phyloP scores from a whole-genome alignment of 2,888 invertebrate genomes.

The Eucriotettix oculatus region DNA sequence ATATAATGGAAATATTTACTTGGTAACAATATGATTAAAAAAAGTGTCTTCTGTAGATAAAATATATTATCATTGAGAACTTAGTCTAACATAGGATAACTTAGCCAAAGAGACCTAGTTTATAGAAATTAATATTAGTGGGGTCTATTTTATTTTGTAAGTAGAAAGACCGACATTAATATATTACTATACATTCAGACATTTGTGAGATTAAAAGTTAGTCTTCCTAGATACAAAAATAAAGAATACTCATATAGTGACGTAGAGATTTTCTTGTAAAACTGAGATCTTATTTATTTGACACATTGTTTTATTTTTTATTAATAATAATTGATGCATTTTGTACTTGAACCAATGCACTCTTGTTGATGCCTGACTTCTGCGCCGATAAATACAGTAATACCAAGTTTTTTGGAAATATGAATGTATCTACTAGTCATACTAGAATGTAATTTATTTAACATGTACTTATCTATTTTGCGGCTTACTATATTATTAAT shows the following conservation, averaged over 20 bases:
- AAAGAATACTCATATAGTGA: slow-evolving; percentile 5
- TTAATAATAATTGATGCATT: slow-evolving; percentile 12
- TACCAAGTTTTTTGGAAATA: slow-evolving; percentile 3
- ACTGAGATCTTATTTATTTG: slow-evolving; percentile 8
- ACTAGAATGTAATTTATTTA: slow-evolving; percentile 7
- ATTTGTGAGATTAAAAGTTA: not conserved
- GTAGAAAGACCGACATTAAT: not conserved
- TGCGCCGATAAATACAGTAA: slow-evolving; percentile 5
- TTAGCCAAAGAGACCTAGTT: not conserved
- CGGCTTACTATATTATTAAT: slow-evolving; percentile 1
- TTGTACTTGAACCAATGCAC: slow-evolving; percentile 5
- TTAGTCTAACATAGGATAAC: not conserved
- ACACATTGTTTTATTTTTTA: slow-evolving; percentile 6
- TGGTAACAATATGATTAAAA: not conserved
- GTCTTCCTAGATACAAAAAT: slow-evolving; percentile 1
- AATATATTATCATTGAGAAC: not conserved
- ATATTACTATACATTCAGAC: not conserved
- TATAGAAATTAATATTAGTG: not conserved
- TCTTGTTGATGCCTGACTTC: slow-evolving; percentile 1
- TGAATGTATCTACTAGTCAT: slow-evolving; percentile 6
- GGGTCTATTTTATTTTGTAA: not conserved
- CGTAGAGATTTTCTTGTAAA: slow-evolving; percentile 10
- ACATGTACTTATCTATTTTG: slow-evolving; percentile 3
- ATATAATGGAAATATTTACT: not conserved
- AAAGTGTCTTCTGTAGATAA: not conserved